phyloP scores from a whole-genome alignment of 2,113 vertebrate genomes.

The Menura novaehollandiae region DNA sequence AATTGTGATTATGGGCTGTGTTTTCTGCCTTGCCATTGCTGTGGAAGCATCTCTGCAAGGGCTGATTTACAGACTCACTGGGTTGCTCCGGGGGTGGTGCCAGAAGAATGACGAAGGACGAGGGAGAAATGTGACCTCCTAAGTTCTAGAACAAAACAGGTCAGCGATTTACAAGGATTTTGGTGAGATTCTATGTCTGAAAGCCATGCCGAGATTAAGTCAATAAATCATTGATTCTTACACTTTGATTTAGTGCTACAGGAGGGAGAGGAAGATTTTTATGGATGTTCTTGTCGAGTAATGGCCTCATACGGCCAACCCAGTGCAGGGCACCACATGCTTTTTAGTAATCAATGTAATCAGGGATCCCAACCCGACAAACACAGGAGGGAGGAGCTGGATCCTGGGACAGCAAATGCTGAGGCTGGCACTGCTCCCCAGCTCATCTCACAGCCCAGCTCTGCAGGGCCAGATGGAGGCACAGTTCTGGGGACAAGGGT shows the following conservation, averaged over 20 bases:
- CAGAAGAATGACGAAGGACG: neutral
- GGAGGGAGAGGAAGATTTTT: constrained; percentile 38
- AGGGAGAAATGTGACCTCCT: neutral
- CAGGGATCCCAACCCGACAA: neutral
- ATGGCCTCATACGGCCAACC: neutral
- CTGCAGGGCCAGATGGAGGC: neutral
- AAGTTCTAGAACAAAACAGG: constrained; percentile 29
- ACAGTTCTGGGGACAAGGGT: neutral
- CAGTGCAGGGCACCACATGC: neutral
- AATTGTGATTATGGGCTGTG: neutral
- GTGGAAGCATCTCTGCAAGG: neutral
- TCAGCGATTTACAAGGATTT: constrained; percentile 24
- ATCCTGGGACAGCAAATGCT: neutral
- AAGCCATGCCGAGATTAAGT: constrained; percentile 30
- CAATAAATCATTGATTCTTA: constrained; percentile 44
- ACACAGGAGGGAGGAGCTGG: neutral
- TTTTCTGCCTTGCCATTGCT: neutral
- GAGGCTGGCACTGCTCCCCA: neutral
- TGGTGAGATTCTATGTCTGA: constrained; percentile 27
- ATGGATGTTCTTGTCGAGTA: constrained; percentile 40
- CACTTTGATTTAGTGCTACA: constrained; percentile 18
- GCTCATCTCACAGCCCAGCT: neutral
- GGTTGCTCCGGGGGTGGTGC: neutral
- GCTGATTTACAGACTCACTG: constrained; percentile 13
- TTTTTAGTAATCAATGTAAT: neutral